phyloP scores from a whole-genome alignment of 1,140 invertebrate species.

The Paracyclopina nana region DNA sequence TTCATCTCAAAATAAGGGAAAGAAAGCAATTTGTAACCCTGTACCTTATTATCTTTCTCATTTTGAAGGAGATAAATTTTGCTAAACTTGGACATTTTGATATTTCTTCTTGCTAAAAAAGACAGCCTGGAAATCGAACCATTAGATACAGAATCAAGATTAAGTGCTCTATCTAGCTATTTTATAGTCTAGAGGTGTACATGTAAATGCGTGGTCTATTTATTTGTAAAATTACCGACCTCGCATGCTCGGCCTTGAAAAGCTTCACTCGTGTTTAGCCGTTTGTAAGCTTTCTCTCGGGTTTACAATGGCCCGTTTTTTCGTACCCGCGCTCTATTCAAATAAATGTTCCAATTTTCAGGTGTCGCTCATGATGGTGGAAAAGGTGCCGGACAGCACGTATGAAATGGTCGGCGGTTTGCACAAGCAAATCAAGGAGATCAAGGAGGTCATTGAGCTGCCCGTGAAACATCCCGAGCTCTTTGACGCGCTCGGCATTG shows the following conservation, averaged over 20 bases:
- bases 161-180: no score
- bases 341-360: conserved; percentile 69
- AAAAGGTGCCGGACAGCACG: conserved; percentile 98
- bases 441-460: conserved; percentile 98
- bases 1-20: conserved; percentile 14
- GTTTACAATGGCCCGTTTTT: conserved; percentile 17
- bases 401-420: conserved; percentile 99
- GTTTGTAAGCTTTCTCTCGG: not conserved
- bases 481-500: conserved; percentile 97
- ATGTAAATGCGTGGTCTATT: no score
- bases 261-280: not conserved
- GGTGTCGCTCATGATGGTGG: conserved; percentile 99
- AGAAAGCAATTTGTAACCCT: no score
- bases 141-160: no score
- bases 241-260: no score
- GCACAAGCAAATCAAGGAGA: conserved; percentile 99
- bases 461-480: conserved; percentile 99
- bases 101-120: no score
- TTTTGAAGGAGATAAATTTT: no score
- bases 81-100: no score
- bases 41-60: no score
- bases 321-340: conserved; percentile 15
- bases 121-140: no score
- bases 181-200: no score
- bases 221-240: no score